These are phyloP conservation scores for Misgurnus mizolepis DNA, from an alignment of 2,113 vertebrate species.

Conservation along the genomic window DNA sequence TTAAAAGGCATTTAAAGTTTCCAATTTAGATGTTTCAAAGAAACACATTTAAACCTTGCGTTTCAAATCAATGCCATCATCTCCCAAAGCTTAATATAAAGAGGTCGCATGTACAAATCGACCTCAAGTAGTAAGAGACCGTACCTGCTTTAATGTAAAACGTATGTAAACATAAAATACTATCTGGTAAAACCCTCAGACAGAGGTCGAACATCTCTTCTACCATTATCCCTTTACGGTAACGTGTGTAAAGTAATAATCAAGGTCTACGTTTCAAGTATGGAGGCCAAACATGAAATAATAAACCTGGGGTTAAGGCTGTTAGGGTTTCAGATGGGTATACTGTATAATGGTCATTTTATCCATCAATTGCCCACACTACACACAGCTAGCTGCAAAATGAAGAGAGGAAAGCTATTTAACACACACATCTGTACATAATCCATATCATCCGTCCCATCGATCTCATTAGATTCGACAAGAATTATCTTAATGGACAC, in stretches of 20 bases:
- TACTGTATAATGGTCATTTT: background rate
- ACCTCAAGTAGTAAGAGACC: background rate
- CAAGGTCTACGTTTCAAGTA: slow-evolving; percentile 1
- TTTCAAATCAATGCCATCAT: background rate
- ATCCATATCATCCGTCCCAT: slow-evolving; percentile 59
- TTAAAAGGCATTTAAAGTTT: too few relatives aligned
- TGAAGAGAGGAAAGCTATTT: slow-evolving; percentile 66
- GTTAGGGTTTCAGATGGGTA: slow-evolving; percentile 29
- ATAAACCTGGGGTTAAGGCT: slow-evolving; percentile 29
- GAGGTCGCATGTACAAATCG: background rate
- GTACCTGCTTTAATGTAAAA: slow-evolving; percentile 26
- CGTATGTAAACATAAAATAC: slow-evolving; percentile 66
- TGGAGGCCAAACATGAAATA: background rate
- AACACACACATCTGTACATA: slow-evolving; percentile 71
- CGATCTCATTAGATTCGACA: slow-evolving; percentile 24
- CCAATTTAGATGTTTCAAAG: background rate
- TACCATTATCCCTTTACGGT: background rate
- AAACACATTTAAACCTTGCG: background rate
- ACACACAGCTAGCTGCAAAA: slow-evolving; percentile 57
- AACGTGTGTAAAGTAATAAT: background rate
- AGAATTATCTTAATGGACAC: slow-evolving; percentile 34
- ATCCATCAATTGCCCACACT: slow-evolving; percentile 22
- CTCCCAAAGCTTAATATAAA: slow-evolving; percentile 16
- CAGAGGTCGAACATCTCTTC: background rate
- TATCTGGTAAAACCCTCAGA: slow-evolving; percentile 52